Conservation (phyloP, 1,140 invertebrate species). For the Acromyrmex heyeri region DNA sequence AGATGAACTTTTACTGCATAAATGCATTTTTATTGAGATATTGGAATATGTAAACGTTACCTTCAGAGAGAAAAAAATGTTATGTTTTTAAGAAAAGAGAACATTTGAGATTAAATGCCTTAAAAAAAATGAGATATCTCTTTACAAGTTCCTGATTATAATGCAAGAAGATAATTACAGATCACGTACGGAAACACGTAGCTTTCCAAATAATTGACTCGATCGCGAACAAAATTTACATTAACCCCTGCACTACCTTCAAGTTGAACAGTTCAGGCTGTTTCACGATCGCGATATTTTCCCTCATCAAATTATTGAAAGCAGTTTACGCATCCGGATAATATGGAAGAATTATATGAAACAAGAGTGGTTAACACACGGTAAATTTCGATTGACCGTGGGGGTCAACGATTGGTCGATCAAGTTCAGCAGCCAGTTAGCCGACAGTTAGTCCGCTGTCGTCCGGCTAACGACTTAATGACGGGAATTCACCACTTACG, state of each 20-base stretch:
- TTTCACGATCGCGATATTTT: constrained; percentile 15
- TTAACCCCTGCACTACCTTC: background rate
- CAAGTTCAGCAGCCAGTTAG: constrained; percentile 83
- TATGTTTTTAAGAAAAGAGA: background rate
- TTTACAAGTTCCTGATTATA: constrained; percentile 27
- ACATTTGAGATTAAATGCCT: background rate
- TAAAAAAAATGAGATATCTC: background rate
- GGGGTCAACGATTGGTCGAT: constrained; percentile 79
- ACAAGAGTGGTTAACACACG: constrained; percentile 58
- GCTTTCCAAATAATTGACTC: constrained; percentile 11
- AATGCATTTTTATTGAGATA: background rate
- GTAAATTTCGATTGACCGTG: constrained; percentile 66
- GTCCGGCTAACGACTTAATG: constrained; percentile 83
- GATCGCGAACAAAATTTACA: constrained; percentile 18
- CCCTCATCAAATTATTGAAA: constrained; percentile 37
- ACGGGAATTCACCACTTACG: constrained; percentile 83
- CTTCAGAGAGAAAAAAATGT: background rate
- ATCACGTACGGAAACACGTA: background rate
- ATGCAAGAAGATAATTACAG: background rate
- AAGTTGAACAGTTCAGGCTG: constrained; percentile 16
- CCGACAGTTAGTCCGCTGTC: constrained; percentile 77
- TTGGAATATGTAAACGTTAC: background rate
- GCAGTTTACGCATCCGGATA: constrained; percentile 45
- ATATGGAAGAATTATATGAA: constrained; percentile 47
- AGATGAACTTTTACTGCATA: background rate